A percentile compares a stretch with the other conserved stretches of the same genome.
Evolutionary conservation across 2,888 invertebrate genomes (phyloP).

Genomic region (Myopa testacea): DNA sequence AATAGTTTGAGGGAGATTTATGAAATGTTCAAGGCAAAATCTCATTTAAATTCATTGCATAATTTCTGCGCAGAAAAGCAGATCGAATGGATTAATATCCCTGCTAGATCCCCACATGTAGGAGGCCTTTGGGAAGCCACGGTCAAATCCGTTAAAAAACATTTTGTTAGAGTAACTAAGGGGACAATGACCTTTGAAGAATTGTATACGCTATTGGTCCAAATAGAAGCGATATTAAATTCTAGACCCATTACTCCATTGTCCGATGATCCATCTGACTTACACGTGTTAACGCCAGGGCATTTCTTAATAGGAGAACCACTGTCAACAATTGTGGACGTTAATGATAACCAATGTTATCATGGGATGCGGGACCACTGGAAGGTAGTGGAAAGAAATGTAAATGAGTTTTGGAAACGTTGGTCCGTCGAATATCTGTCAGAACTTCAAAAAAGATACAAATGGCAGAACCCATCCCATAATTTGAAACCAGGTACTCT

Average conservation of each 20-base stretch:
- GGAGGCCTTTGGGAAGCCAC: neutral
- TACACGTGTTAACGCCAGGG: constrained; percentile 14
- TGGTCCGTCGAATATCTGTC: neutral
- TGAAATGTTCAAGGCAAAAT: neutral
- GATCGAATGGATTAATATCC: neutral
- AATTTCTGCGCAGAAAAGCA: neutral
- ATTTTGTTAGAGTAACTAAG: too few species aligned
- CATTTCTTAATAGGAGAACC: constrained; percentile 17
- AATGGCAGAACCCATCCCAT: neutral
- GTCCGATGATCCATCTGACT: constrained; percentile 5
- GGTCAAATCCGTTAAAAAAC: too few species aligned
- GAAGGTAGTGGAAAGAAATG: too few species aligned
- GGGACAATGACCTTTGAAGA: too few species aligned
- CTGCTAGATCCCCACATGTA: constrained; percentile 2
- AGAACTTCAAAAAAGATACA: constrained; percentile 12
- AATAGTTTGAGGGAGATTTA: too few species aligned
- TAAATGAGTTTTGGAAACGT: too few species aligned
- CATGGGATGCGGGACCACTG: too few species aligned
- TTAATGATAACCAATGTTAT: too few species aligned
- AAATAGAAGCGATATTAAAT: constrained; percentile 19
- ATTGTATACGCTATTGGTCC: neutral
- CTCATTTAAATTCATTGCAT: too few species aligned
- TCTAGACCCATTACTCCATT: constrained; percentile 6
- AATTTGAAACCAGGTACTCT: constrained; percentile 6
- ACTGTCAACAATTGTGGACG: neutral